Evolutionary conservation across 2,888 invertebrate genomes (phyloP).

Genomic region (Cryptocephalus moraei): DNA sequence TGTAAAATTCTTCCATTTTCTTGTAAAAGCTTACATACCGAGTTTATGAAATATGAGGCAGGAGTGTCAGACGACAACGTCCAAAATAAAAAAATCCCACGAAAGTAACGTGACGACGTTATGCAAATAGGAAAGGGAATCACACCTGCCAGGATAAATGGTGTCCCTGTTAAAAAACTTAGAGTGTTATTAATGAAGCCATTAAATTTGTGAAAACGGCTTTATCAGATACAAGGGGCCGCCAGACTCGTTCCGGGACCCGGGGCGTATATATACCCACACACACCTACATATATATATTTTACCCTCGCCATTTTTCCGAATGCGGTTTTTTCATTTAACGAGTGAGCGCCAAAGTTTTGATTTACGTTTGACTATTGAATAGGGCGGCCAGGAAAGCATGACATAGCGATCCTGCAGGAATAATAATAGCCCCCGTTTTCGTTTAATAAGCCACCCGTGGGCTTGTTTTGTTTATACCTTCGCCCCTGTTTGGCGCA

Average conservation of each 20-base stretch:
- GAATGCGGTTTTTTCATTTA: slow-evolving; percentile 29
- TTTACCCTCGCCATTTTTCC: slow-evolving; percentile 17
- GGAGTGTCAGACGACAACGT: too few species aligned
- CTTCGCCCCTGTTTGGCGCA: slow-evolving; percentile 21
- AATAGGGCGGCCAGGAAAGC: too few species aligned
- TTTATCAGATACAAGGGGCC: slow-evolving; percentile 29
- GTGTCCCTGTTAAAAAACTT: slow-evolving; percentile 18
- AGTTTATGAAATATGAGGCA: too few species aligned
- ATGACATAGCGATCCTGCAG: slow-evolving; percentile 11
- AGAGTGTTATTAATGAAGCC: slow-evolving; percentile 31
- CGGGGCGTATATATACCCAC: too few species aligned
- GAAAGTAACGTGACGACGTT: slow-evolving; percentile 20
- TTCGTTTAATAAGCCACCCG: slow-evolving; percentile 24
- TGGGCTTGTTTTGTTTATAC: slow-evolving; percentile 32
- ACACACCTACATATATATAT: too few species aligned
- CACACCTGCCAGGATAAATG: slow-evolving; percentile 26
- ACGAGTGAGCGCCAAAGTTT: slow-evolving; percentile 21
- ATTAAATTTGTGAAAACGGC: slow-evolving; percentile 30
- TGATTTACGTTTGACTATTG: slow-evolving; percentile 23
- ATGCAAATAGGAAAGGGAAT: slow-evolving; percentile 22
- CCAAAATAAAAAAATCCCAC: slow-evolving; percentile 7
- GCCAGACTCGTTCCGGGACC: background rate
- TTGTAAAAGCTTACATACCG: too few species aligned
- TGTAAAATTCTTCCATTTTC: too few species aligned
- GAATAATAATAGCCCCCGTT: slow-evolving; percentile 20